Percentiles rank a stretch among this genome's conserved stretches.
Conservation (phyloP, 2,888 invertebrate genomes). For the Margaritifera margaritifera region DNA sequence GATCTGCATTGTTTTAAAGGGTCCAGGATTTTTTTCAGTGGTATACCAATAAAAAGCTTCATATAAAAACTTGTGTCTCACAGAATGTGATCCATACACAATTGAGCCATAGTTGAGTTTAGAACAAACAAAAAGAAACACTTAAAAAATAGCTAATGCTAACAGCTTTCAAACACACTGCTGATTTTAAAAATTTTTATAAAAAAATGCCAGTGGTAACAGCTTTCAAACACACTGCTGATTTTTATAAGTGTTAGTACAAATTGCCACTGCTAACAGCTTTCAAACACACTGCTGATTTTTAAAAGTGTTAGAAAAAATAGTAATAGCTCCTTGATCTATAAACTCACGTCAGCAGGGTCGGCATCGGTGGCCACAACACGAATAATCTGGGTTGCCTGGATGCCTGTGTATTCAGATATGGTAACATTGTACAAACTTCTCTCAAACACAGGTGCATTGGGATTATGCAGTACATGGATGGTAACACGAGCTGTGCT, state of each 20-base stretch:
- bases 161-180: no score
- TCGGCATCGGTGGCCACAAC: slow-evolving; percentile 52
- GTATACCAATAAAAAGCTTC: no score
- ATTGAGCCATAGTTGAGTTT: no score
- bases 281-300: background rate
- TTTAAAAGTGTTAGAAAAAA: background rate
- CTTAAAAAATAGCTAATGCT: no score
- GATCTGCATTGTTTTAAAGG: no score
- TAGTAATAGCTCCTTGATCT: background rate
- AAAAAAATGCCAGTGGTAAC: background rate
- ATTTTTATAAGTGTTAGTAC: no score
- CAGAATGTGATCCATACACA: no score
- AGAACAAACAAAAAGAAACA: no score
- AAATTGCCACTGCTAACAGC: background rate
- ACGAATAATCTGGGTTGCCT: slow-evolving; percentile 24
- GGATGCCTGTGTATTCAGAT: slow-evolving; percentile 50
- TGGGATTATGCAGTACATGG: slow-evolving; percentile 61
- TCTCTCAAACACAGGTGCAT: slow-evolving; percentile 52
- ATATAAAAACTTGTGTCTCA: no score
- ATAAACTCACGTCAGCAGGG: slow-evolving; percentile 36
- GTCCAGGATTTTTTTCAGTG: no score
- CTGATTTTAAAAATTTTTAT: no score
- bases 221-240: no score
- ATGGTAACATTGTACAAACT: slow-evolving; percentile 47
- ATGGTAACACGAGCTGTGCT: slow-evolving; percentile 53